Evolutionary conservation across 2,113 vertebrate species (phyloP).

Genomic region (Pedetes capensis): DNA sequence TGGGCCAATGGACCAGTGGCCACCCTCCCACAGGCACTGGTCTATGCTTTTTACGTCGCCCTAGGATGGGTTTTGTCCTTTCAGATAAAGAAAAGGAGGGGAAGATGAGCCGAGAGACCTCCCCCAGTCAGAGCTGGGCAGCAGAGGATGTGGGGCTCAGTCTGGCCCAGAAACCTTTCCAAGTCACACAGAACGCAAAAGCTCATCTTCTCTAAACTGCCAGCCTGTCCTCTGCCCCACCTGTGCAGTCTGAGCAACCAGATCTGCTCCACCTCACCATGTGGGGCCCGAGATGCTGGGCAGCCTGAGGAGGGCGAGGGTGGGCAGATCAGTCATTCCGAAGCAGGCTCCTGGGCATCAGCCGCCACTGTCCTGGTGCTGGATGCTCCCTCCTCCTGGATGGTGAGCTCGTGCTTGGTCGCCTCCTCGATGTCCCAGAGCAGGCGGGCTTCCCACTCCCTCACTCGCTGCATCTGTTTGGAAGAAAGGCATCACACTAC

Average conservation of each 20-base stretch:
- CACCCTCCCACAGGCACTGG: too few relatives aligned
- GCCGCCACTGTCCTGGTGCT: accelerated
- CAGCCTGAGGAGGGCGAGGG: not conserved
- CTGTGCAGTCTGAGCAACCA: not conserved
- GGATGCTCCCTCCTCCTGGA: not conserved
- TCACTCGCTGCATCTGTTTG: constrained; percentile 33
- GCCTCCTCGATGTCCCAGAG: constrained; percentile 67
- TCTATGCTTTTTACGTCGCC: not conserved
- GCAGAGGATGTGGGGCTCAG: not conserved
- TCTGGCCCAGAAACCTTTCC: not conserved
- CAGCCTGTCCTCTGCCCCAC: not conserved
- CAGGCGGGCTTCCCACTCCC: constrained; percentile 55
- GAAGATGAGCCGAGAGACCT: not conserved
- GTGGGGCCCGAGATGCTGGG: not conserved
- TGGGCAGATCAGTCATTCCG: not conserved
- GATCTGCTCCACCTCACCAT: accelerated
- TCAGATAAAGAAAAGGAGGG: not conserved
- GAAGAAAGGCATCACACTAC: not conserved
- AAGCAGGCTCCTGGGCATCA: not conserved
- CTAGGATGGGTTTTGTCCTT: not conserved
- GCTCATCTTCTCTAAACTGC: not conserved
- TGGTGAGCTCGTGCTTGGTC: constrained; percentile 46
- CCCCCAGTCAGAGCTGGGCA: not conserved
- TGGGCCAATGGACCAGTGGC: not conserved
- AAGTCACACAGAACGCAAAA: not conserved